Percentiles rank a stretch among this genome's conserved stretches.
These are phyloP conservation scores for Rousettus madagascariensis DNA, from an alignment of 2,797 vertebrate species.

Conservation along the genomic window DNA sequence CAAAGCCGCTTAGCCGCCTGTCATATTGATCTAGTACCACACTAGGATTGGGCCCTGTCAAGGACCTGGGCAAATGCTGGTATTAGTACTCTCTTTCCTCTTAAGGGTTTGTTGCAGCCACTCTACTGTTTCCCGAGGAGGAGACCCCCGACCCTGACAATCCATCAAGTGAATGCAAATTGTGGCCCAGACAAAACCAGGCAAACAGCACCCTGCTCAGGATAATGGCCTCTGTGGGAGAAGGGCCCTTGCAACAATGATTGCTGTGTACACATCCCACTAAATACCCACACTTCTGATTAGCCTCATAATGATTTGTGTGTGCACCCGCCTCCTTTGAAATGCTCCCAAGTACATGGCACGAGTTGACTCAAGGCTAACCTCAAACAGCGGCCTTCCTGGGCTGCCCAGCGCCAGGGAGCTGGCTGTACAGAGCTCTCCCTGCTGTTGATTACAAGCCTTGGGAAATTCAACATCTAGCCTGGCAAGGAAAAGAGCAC, in stretches of 20 bases:
- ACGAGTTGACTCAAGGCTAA: slow-evolving; percentile 85
- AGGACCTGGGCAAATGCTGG: slow-evolving; percentile 87
- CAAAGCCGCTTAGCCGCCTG: slow-evolving; percentile 83
- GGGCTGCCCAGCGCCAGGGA: slow-evolving; percentile 71
- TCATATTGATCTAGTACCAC: slow-evolving; percentile 88
- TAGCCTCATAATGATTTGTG: slow-evolving; percentile 83
- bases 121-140: slow-evolving; percentile 88
- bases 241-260: slow-evolving; percentile 84
- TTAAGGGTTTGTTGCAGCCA: slow-evolving; percentile 88
- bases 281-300: slow-evolving; percentile 85
- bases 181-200: slow-evolving; percentile 86
- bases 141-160: slow-evolving; percentile 89
- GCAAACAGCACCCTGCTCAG: slow-evolving; percentile 87
- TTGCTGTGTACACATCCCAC: slow-evolving; percentile 86
- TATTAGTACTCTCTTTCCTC: slow-evolving; percentile 83
- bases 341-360: slow-evolving; percentile 83
- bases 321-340: slow-evolving; percentile 85
- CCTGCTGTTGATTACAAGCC: slow-evolving; percentile 71
- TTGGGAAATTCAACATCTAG: slow-evolving; percentile 80
- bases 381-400: slow-evolving; percentile 84
- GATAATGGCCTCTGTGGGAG: slow-evolving; percentile 87
- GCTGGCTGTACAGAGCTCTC: slow-evolving; percentile 71
- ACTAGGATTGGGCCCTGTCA: slow-evolving; percentile 82
- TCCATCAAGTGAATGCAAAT: slow-evolving; percentile 89
- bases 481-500: slow-evolving; percentile 63